These are phyloP conservation scores for Holocentrus rufus DNA, from an alignment of 2,797 vertebrate genomes.

Conservation along the genomic window DNA sequence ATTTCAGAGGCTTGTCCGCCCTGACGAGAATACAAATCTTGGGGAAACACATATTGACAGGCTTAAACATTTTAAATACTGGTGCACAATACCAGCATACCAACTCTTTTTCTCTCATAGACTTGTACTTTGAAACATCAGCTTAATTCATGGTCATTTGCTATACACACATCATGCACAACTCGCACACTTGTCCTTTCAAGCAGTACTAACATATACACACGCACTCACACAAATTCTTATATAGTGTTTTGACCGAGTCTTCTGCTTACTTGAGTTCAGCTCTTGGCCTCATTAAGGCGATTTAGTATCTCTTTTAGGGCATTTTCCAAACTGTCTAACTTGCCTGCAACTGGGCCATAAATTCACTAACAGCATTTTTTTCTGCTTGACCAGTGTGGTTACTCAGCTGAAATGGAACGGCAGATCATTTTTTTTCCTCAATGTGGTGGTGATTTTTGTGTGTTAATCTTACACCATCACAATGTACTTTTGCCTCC, in stretches of 20 bases:
- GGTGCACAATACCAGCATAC: no score
- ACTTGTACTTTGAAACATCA: not conserved
- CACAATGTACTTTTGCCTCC: not conserved
- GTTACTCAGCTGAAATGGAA: constrained; percentile 56
- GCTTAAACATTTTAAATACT: no score
- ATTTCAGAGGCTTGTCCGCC: no score
- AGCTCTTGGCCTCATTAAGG: constrained; percentile 42
- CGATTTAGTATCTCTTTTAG: constrained; percentile 40
- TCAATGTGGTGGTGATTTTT: constrained; percentile 26
- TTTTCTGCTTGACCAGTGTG: constrained; percentile 66
- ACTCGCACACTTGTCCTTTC: constrained; percentile 12
- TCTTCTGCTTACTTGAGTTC: constrained; percentile 13
- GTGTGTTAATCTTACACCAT: not conserved
- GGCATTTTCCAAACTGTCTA: constrained; percentile 51
- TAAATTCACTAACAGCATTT: constrained; percentile 30
- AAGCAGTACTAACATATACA: constrained; percentile 22
- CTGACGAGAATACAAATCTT: no score
- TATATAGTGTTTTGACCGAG: not conserved
- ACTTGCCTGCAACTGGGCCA: constrained; percentile 54
- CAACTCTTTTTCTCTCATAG: not conserved
- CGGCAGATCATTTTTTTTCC: constrained; percentile 32
- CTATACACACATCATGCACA: not conserved
- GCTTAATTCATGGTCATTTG: not conserved
- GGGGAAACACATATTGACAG: no score
- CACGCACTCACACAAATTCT: not conserved